phyloP scores from a whole-genome alignment of 2,888 invertebrate species.

The Eupithecia exiguata region DNA sequence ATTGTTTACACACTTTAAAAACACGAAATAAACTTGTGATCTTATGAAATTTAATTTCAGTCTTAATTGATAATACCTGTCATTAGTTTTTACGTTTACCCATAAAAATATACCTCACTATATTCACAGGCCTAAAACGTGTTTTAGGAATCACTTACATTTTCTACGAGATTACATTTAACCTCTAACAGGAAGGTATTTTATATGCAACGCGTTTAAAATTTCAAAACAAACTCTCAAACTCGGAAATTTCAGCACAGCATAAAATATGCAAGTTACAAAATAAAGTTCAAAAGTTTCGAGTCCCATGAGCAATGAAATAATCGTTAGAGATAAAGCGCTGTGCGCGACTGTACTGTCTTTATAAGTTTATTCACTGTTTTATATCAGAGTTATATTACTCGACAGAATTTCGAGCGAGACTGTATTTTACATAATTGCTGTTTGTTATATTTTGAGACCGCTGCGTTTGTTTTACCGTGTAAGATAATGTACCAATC shows the following conservation, averaged over 20 bases:
- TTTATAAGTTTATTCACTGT: slow-evolving; percentile 24
- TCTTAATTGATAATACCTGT: too few species aligned
- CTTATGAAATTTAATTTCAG: too few species aligned
- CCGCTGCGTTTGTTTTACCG: not conserved
- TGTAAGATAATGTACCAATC: too few species aligned
- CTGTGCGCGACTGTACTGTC: slow-evolving; percentile 35
- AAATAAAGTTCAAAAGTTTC: slow-evolving; percentile 39
- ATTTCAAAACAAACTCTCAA: slow-evolving; percentile 17
- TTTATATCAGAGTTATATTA: slow-evolving; percentile 45
- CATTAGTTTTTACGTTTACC: not conserved
- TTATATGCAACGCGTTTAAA: not conserved
- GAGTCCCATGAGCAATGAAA: slow-evolving; percentile 52
- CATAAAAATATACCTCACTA: not conserved
- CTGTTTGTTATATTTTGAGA: slow-evolving; percentile 6
- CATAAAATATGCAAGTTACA: slow-evolving; percentile 20
- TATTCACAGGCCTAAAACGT: not conserved
- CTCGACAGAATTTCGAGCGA: slow-evolving; percentile 27
- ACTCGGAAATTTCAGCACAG: slow-evolving; percentile 22
- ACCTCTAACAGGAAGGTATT: not conserved
- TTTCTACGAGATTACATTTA: not conserved
- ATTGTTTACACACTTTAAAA: not conserved
- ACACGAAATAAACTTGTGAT: not conserved
- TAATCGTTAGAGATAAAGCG: slow-evolving; percentile 57
- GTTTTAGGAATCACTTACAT: not conserved
- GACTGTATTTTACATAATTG: slow-evolving; percentile 32